phyloP scores from a whole-genome alignment of 1,140 invertebrate species.

The Eumeta japonica region DNA sequence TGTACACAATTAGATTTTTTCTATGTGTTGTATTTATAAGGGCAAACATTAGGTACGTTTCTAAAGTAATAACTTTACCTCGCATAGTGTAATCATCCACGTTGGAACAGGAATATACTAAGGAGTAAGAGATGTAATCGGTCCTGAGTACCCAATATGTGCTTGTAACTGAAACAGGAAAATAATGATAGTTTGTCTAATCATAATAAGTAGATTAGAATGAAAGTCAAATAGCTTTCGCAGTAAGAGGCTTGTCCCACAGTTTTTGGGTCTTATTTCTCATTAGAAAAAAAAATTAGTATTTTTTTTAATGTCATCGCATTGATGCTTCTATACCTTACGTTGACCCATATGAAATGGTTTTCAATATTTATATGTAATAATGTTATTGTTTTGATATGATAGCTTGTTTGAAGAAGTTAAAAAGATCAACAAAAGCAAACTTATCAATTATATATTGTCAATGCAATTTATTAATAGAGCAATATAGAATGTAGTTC shows the following conservation, averaged over 20 bases:
- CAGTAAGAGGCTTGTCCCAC: conserved; percentile 19
- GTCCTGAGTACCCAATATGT: conserved; percentile 40
- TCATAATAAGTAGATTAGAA: too few relatives aligned
- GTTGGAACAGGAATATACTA: conserved; percentile 37
- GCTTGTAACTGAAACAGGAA: too few relatives aligned
- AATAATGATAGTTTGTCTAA: too few relatives aligned
- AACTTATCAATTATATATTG: conserved; percentile 3
- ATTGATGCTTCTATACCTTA: conserved; percentile 30
- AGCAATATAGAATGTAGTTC: too few relatives aligned
- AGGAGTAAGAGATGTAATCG: conserved; percentile 30
- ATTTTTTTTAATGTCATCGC: conserved; percentile 23
- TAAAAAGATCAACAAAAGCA: conserved; percentile 4
- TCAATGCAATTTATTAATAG: too few relatives aligned
- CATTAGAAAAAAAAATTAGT: conserved; percentile 26
- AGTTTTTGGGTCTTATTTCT: conserved; percentile 27
- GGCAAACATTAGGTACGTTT: too few relatives aligned
- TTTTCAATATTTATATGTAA: too few relatives aligned
- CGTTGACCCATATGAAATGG: too few relatives aligned
- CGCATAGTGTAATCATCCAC: conserved; percentile 20
- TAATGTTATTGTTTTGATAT: conserved; percentile 22
- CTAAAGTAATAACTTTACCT: too few relatives aligned
- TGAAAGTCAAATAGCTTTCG: conserved; percentile 21
- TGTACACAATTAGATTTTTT: too few relatives aligned
- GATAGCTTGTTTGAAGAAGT: conserved; percentile 21
- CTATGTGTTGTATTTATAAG: too few relatives aligned